Evolutionary conservation across 2,888 invertebrate genomes (phyloP).

Genomic region (Heliconius ismenius): DNA sequence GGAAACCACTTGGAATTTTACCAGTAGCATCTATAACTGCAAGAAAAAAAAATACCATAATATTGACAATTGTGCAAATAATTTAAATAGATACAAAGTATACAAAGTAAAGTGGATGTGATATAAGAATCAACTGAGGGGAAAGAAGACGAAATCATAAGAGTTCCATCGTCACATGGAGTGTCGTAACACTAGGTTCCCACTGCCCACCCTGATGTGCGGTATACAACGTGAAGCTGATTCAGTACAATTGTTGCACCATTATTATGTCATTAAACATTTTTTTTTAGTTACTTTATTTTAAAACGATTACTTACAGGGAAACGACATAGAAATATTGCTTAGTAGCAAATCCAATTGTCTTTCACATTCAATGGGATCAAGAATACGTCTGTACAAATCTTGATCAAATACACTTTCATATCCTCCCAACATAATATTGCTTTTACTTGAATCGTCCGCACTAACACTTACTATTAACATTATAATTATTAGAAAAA

Average conservation of each 20-base stretch:
- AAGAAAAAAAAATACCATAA: slow-evolving; percentile 24
- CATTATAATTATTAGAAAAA: not conserved
- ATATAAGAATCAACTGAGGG: too few relatives aligned
- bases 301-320: slow-evolving; percentile 51
- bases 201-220: too few relatives aligned
- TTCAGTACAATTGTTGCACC: not conserved
- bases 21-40: slow-evolving; percentile 73
- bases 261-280: not conserved
- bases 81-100: too few relatives aligned
- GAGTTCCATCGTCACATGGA: too few relatives aligned
- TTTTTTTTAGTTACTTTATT: too few relatives aligned
- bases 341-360: slow-evolving; percentile 50
- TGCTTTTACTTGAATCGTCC: not conserved
- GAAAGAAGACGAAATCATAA: too few relatives aligned
- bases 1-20: slow-evolving; percentile 66
- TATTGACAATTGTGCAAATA: too few relatives aligned
- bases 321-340: slow-evolving; percentile 41
- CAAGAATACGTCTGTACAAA: slow-evolving; percentile 56
- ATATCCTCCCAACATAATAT: not conserved
- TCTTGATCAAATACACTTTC: slow-evolving; percentile 53
- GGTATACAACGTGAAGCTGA: not conserved
- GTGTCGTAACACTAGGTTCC: too few relatives aligned
- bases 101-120: too few relatives aligned
- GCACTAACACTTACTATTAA: not conserved
- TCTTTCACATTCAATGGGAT: slow-evolving; percentile 50